These are phyloP conservation scores for Leptogaster cylindrica DNA, from an alignment of 2,888 invertebrate species.

Conservation along the genomic window DNA sequence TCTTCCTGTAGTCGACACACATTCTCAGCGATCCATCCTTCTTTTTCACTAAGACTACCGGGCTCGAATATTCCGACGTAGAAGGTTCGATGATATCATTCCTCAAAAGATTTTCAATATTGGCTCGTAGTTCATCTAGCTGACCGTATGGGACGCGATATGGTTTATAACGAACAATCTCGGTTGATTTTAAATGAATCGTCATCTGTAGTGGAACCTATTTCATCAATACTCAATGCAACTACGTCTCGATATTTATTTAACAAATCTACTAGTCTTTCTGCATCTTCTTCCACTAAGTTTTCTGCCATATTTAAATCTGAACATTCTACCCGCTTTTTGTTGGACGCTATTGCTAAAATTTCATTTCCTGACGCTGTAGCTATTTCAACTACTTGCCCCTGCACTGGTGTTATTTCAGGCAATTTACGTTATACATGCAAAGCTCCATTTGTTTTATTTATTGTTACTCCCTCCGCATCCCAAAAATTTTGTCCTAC, in stretches of 20 bases:
- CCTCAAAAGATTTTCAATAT: not conserved
- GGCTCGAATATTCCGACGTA: not conserved
- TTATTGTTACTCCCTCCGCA: not conserved
- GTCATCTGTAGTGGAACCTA: not conserved
- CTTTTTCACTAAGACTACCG: not conserved
- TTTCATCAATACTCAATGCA: not conserved
- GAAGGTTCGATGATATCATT: not conserved
- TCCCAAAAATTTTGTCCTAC: not conserved
- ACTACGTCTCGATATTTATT: not conserved
- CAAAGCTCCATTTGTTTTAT: not conserved
- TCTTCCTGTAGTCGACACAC: constrained; percentile 42
- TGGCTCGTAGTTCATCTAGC: not conserved
- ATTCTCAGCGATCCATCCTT: not conserved
- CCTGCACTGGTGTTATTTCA: not conserved
- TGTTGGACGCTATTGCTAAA: not conserved
- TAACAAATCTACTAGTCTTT: not conserved
- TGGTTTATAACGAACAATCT: not conserved
- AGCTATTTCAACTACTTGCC: not conserved
- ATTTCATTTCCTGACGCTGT: not conserved
- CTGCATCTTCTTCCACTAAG: not conserved
- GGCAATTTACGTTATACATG: not conserved
- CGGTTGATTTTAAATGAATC: not conserved
- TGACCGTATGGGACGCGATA: not conserved
- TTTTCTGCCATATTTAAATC: not conserved
- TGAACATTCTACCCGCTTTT: not conserved